Percentiles rank a stretch among this genome's conserved stretches.
Evolutionary conservation across 64 coral and sea anemone genomes (phyloP).

Genomic region (Platygyra sinensis): DNA sequence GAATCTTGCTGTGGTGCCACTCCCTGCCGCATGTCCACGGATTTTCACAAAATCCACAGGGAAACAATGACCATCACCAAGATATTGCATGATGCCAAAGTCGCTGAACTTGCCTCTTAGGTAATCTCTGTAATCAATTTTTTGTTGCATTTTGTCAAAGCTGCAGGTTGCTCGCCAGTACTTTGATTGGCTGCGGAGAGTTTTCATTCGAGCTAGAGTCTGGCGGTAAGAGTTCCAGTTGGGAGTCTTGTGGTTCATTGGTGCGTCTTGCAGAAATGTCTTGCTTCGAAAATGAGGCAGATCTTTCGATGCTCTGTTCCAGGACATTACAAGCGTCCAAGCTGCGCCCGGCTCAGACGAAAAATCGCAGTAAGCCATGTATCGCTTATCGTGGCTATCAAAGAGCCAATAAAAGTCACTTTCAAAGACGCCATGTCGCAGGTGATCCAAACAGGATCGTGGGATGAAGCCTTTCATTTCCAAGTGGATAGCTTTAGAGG

Average conservation of each 20-base stretch:
- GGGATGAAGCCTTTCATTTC: neutral
- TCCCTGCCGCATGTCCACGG: conserved; percentile 10
- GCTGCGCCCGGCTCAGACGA: conserved; percentile 20
- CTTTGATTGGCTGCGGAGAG: neutral
- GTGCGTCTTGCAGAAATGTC: conserved; percentile 3
- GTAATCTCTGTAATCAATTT: conserved; percentile 35
- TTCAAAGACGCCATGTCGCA: neutral
- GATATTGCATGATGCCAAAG: no score
- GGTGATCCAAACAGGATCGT: neutral
- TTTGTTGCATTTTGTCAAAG: neutral
- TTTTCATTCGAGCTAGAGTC: conserved; percentile 40
- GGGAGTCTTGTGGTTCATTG: conserved; percentile 22
- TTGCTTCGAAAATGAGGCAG: neutral
- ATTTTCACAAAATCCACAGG: conserved; percentile 11
- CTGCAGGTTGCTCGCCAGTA: conserved; percentile 34
- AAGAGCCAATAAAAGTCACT: conserved; percentile 4
- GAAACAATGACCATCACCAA: neutral
- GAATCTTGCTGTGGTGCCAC: neutral
- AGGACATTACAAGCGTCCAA: conserved; percentile 19
- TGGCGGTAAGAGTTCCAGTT: conserved; percentile 37
- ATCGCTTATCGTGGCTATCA: neutral
- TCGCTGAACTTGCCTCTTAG: conserved; percentile 17
- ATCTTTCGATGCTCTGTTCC: neutral
- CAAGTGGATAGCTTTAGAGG: neutral
- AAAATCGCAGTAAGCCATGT: conserved; percentile 40